phyloP scores from a whole-genome alignment of 2,797 vertebrate species.

The Calcarius lapponicus region DNA sequence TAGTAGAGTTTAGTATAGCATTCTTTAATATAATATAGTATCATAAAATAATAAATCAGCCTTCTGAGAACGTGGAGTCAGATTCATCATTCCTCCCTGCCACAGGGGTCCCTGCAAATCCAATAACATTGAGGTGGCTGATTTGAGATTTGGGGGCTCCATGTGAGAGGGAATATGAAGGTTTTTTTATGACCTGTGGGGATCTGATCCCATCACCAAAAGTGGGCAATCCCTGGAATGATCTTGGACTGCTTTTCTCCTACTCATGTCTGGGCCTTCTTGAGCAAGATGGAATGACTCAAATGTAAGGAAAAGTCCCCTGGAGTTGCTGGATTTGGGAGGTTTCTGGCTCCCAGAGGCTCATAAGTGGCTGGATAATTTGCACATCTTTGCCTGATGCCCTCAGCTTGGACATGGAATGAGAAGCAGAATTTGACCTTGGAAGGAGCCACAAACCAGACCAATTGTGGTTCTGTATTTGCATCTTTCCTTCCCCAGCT shows the following conservation, averaged over 20 bases:
- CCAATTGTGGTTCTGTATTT: not conserved
- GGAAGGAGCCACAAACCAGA: not conserved
- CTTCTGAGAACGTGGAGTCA: too few relatives aligned
- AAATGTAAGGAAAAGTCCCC: not conserved
- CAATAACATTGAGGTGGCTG: not conserved
- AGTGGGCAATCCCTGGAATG: too few relatives aligned
- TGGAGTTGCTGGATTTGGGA: not conserved
- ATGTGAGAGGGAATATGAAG: not conserved
- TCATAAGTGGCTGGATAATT: not conserved
- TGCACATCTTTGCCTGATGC: not conserved
- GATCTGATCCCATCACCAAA: not conserved
- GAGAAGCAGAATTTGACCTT: not conserved
- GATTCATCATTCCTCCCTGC: too few relatives aligned
- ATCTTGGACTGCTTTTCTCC: not conserved
- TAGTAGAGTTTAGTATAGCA: too few relatives aligned
- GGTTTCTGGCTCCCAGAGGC: not conserved
- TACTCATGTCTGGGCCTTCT: rapidly evolving
- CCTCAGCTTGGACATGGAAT: not conserved
- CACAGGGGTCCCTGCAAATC: too few relatives aligned
- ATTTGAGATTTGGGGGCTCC: not conserved
- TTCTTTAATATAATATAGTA: too few relatives aligned
- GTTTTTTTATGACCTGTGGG: rapidly evolving
- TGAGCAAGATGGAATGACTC: not conserved
- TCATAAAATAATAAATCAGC: too few relatives aligned
- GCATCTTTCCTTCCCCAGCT: not conserved